These are phyloP conservation scores for Lutraria lutraria DNA, from an alignment of 2,888 invertebrate genomes.

Conservation along the genomic window DNA sequence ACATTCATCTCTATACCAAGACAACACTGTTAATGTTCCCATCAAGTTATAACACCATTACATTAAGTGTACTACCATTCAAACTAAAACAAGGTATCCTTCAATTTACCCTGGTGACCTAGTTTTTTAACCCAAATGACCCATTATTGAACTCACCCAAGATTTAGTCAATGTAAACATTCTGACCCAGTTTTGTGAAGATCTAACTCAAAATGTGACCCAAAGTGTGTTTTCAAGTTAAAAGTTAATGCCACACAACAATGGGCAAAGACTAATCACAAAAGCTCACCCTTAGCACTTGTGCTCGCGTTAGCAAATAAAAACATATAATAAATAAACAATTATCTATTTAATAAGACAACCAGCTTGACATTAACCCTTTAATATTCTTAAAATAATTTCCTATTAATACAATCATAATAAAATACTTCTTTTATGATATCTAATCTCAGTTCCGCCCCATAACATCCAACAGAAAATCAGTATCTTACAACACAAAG, in stretches of 20 bases:
- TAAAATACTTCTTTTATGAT: background rate
- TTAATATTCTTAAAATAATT: background rate
- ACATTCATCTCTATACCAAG: background rate
- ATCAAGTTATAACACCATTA: background rate
- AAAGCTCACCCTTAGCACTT: too few species aligned
- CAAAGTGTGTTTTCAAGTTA: too few species aligned
- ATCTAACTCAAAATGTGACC: too few species aligned
- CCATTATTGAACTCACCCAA: too few species aligned
- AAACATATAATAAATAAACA: background rate
- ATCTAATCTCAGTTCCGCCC: background rate
- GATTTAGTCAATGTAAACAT: too few species aligned
- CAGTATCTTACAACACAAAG: background rate
- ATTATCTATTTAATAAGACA: background rate
- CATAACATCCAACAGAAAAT: background rate
- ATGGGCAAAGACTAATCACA: too few species aligned
- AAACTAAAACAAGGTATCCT: too few species aligned
- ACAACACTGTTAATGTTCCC: background rate
- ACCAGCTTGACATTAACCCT: background rate
- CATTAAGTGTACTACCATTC: background rate
- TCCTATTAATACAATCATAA: constrained; percentile 4
- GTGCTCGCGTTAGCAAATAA: too few species aligned
- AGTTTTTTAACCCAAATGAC: too few species aligned
- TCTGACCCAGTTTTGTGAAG: too few species aligned
- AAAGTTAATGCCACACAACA: too few species aligned
- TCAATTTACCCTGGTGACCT: too few species aligned